Evolutionary conservation across 2,888 invertebrate genomes (phyloP).

Genomic region (Eumacrocentrus americanus): DNA sequence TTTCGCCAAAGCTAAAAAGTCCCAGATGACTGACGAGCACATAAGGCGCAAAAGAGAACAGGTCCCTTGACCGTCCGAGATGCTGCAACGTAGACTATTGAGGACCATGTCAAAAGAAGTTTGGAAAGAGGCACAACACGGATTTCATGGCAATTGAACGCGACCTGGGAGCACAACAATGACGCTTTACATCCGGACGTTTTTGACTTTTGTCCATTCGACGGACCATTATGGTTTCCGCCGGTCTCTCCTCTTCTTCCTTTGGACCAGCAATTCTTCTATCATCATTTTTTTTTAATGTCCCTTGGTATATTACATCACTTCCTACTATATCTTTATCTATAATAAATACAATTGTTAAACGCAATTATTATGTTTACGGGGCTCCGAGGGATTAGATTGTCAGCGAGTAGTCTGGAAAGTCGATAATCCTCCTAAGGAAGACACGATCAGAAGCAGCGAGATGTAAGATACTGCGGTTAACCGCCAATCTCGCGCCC

Average conservation of each 20-base stretch:
- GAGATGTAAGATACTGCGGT: conserved; percentile 8
- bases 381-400: too few relatives aligned
- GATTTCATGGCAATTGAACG: conserved; percentile 58
- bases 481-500: background rate
- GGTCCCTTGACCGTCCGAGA: conserved; percentile 20
- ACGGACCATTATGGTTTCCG: conserved; percentile 48
- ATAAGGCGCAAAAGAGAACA: conserved; percentile 24
- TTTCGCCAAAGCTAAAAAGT: conserved; percentile 31
- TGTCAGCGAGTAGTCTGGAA: too few relatives aligned
- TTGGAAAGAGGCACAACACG: conserved; percentile 56
- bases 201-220: conserved; percentile 55
- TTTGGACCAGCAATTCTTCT: too few relatives aligned
- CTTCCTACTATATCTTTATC: too few relatives aligned
- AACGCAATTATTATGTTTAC: too few relatives aligned
- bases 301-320: too few relatives aligned
- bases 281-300: background rate
- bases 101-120: conserved; percentile 37
- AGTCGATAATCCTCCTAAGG: too few relatives aligned
- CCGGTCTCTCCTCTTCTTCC: conserved; percentile 32
- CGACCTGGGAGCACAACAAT: conserved; percentile 43
- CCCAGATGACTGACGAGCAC: conserved; percentile 28
- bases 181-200: conserved; percentile 48
- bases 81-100: conserved; percentile 24
- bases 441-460: background rate
- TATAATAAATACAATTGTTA: too few relatives aligned